phyloP scores from a whole-genome alignment of 2,113 vertebrate genomes.

The Tychaedon coryphoeus region DNA sequence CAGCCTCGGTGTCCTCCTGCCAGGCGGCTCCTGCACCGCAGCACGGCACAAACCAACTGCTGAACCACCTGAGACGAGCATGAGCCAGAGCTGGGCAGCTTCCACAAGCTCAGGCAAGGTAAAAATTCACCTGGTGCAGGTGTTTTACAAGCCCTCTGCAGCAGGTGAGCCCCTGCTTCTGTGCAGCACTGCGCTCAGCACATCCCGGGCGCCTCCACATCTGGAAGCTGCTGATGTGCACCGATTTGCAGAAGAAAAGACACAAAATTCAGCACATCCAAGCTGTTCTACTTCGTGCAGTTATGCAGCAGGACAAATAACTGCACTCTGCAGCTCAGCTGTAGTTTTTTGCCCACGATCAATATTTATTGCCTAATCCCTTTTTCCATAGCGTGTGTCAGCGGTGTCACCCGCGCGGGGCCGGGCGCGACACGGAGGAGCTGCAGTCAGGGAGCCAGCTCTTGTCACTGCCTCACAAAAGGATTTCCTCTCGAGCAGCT shows the following conservation, averaged over 20 bases:
- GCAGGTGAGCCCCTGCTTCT: background rate
- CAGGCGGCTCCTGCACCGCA: too few relatives aligned
- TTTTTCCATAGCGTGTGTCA: background rate
- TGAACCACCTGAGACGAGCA: background rate
- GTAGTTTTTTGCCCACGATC: background rate
- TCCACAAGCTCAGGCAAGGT: background rate
- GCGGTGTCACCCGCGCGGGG: background rate
- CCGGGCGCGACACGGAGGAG: conserved; percentile 22
- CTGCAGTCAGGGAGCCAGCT: conserved; percentile 62
- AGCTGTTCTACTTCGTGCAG: background rate
- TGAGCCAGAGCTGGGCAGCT: background rate
- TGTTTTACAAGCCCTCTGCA: background rate
- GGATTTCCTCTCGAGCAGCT: conserved; percentile 78
- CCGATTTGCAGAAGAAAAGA: background rate
- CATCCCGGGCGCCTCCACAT: background rate
- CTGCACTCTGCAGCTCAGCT: background rate
- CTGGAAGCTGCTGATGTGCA: background rate
- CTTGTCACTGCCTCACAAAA: conserved; percentile 73
- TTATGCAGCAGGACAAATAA: background rate
- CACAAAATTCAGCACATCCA: background rate
- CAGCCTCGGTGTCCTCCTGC: fast-evolving
- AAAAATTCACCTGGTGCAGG: background rate
- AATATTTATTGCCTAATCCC: conserved; percentile 45
- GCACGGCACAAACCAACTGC: background rate
- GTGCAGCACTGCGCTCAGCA: fast-evolving